These are phyloP conservation scores for Nothura maculosa DNA, from an alignment of 2,797 vertebrate genomes.

Conservation along the genomic window DNA sequence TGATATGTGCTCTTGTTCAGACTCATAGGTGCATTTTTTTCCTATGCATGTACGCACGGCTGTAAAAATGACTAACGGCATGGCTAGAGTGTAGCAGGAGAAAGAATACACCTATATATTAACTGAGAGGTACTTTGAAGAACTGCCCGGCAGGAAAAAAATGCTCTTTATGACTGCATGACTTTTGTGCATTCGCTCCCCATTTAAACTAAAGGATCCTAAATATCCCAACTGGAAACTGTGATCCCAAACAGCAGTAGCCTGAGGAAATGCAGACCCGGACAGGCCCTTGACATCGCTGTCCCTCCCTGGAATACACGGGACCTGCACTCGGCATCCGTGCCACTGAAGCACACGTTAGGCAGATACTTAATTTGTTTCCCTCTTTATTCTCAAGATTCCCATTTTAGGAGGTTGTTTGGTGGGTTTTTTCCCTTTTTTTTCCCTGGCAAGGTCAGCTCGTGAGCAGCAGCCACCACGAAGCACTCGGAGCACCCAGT, in stretches of 20 bases:
- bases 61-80: neutral
- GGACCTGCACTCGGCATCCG: neutral
- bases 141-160: neutral
- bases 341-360: fast-evolving
- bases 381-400: neutral
- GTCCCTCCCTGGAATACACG: neutral
- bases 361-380: neutral
- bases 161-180: neutral
- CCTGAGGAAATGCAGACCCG: neutral
- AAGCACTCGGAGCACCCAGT: neutral
- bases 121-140: conserved; percentile 12
- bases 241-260: neutral
- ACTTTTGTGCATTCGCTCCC: neutral
- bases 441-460: neutral
- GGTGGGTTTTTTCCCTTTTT: neutral
- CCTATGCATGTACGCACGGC: neutral
- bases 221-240: neutral
- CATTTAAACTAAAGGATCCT: neutral
- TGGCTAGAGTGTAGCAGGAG: neutral
- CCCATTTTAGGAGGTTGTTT: neutral
- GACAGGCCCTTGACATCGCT: neutral
- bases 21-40: neutral
- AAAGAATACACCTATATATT: neutral
- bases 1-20: conserved; percentile 41
- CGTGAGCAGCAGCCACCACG: neutral